Evolutionary conservation across 1,140 invertebrate genomes (phyloP).

Genomic region (Phocides pigmalion): DNA sequence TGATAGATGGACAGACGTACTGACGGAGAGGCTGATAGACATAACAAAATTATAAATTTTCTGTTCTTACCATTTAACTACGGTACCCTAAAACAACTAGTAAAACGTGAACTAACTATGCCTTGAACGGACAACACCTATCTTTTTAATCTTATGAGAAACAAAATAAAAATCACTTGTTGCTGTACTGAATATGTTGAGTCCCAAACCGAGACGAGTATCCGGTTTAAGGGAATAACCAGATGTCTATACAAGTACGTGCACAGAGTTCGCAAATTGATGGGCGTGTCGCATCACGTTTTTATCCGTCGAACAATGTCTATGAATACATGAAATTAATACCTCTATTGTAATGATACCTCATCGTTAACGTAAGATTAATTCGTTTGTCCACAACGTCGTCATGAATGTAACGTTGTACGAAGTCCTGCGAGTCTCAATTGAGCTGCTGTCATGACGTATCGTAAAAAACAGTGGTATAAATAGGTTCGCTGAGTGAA

Average conservation of each 20-base stretch:
- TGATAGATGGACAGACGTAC: no score
- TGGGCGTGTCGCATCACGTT: slow-evolving; percentile 50
- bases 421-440: slow-evolving; percentile 46
- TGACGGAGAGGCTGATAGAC: no score
- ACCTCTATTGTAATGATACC: slow-evolving; percentile 24
- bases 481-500: slow-evolving; percentile 68
- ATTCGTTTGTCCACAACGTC: slow-evolving; percentile 43
- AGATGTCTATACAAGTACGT: slow-evolving; percentile 41
- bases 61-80: no score
- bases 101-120: slow-evolving; percentile 2
- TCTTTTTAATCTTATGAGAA: slow-evolving; percentile 17
- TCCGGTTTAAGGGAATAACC: slow-evolving; percentile 77
- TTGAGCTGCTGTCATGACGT: slow-evolving; percentile 57
- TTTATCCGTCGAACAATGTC: slow-evolving; percentile 37
- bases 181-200: slow-evolving; percentile 10
- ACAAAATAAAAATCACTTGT: slow-evolving; percentile 37
- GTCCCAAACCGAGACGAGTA: slow-evolving; percentile 33
- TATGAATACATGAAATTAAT: slow-evolving; percentile 39
- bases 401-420: slow-evolving; percentile 54
- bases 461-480: slow-evolving; percentile 66
- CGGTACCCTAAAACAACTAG: slow-evolving; percentile 20
- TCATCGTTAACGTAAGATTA: slow-evolving; percentile 48
- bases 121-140: slow-evolving; percentile 8
- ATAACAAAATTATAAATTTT: no score
- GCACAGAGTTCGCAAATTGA: slow-evolving; percentile 57